Evolutionary conservation across 2,888 invertebrate genomes (phyloP), one percentile per base, ranked within the genome.

Genomic region (Xiphydria camelus): DNA sequence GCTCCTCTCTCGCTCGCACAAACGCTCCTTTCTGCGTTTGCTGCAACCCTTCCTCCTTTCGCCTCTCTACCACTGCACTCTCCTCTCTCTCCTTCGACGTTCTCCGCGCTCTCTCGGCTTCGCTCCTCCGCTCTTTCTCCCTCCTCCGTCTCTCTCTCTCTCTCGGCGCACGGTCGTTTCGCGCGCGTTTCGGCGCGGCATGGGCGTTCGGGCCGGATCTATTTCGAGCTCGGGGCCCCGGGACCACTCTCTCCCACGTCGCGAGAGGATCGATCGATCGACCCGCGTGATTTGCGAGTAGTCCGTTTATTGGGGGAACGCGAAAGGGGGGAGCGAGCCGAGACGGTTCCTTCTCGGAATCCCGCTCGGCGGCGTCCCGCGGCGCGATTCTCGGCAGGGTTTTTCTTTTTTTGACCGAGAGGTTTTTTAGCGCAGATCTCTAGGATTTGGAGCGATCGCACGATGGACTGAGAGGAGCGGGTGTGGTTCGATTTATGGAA

Each of bases 41-140:
- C 59, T 51, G 53, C 51, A 57, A 58, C 52, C 57, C 55, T 53
- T 56, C 55, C 57, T 41, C 42, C 48, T 45, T 44, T 31, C 49
- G 43, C 39, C 26, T 43, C 51, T 40, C 39, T 36, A 36, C 33
- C 44, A 22, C 38, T 18, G 21, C 37, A 46, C 25, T 51, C 43
- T 47, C 46, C 32, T 41, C 51, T 46, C 45, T 46, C 35, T 35
- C 45, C 45, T 41, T 37, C 47, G 42, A 50, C 45, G 43, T 50
- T 48, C 20, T 18, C n/a, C 29, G 35, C 37, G 18, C 32, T 25
- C 32, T 19, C 31, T 36, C 41, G 19, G 7, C 21, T 29, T 31
- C n/a, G 15, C 43, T 22, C 23, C n/a, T 41, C 22, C 18, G 26
- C 36, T 20, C 34, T 6, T 18, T 18, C 17, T 31, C 29, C 39